Conservation (phyloP, 64 coral and sea anemone species). For the Astreopora myriophthalma region DNA sequence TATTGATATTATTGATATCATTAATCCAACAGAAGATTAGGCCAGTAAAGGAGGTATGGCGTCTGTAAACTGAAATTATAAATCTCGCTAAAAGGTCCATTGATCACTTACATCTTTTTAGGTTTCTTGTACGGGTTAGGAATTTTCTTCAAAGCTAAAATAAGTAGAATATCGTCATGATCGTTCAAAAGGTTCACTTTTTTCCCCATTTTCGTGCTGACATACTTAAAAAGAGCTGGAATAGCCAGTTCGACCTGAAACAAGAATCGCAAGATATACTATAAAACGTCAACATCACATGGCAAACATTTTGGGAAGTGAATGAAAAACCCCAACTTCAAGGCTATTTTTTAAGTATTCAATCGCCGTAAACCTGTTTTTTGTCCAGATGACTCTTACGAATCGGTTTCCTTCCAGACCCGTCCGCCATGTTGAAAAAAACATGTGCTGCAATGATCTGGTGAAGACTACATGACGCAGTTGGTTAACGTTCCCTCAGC, state of each 20-base stretch:
- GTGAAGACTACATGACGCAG: background rate
- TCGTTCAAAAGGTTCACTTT: slow-evolving; percentile 70
- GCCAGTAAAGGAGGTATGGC: too few relatives aligned
- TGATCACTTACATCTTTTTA: slow-evolving; percentile 79
- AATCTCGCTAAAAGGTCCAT: too few relatives aligned
- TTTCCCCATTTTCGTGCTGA: slow-evolving; percentile 56
- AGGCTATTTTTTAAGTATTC: background rate
- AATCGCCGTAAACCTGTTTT: slow-evolving; percentile 71
- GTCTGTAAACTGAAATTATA: too few relatives aligned
- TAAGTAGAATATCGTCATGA: slow-evolving; percentile 68
- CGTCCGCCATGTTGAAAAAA: slow-evolving; percentile 81
- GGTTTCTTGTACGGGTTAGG: slow-evolving; percentile 90
- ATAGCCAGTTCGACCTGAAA: slow-evolving; percentile 74
- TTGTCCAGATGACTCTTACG: slow-evolving; percentile 76
- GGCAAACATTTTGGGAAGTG: too few relatives aligned
- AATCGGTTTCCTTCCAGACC: slow-evolving; percentile 32
- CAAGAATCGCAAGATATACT: background rate
- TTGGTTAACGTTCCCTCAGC: too few relatives aligned
- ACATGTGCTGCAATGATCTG: background rate
- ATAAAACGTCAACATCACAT: too few relatives aligned
- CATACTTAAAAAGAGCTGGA: slow-evolving; percentile 76
- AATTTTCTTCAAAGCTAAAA: slow-evolving; percentile 89
- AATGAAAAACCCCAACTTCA: background rate
- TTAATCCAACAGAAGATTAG: too few relatives aligned
- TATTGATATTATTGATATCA: too few relatives aligned